Evolutionary conservation across 2,888 invertebrate genomes (phyloP).

Genomic region (Rhamnusium bicolor): DNA sequence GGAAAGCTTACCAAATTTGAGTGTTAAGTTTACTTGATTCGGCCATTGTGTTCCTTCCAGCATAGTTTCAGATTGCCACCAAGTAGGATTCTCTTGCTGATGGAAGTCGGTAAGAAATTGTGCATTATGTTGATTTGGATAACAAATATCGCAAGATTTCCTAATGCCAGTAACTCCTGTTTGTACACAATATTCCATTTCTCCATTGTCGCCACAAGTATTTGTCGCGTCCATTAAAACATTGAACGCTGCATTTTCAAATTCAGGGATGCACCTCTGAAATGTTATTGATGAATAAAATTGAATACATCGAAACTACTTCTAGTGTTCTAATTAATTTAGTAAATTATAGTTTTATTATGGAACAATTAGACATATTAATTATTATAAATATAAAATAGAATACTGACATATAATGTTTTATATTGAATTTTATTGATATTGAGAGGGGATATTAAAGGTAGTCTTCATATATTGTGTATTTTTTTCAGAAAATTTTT

Average conservation of each 20-base stretch:
- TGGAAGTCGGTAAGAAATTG: slow-evolving; percentile 92
- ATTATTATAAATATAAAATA: too few relatives aligned
- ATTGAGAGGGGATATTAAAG: too few relatives aligned
- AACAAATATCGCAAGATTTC: slow-evolving; percentile 89
- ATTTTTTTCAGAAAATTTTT: too few relatives aligned
- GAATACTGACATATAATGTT: too few relatives aligned
- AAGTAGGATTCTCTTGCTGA: slow-evolving; percentile 90
- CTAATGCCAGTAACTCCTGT: slow-evolving; percentile 81
- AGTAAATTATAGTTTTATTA: too few relatives aligned
- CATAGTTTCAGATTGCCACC: slow-evolving; percentile 99
- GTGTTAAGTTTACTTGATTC: slow-evolving; percentile 87
- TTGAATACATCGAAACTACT: too few relatives aligned
- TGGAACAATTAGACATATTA: too few relatives aligned
- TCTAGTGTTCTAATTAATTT: too few relatives aligned
- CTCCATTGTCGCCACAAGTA: slow-evolving; percentile 91
- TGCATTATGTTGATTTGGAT: slow-evolving; percentile 80
- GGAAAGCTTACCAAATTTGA: slow-evolving; percentile 60
- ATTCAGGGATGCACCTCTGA: slow-evolving; percentile 95
- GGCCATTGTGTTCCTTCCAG: slow-evolving; percentile 93
- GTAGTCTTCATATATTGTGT: too few relatives aligned
- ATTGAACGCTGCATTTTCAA: slow-evolving; percentile 96
- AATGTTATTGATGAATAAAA: too few relatives aligned
- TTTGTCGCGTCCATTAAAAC: slow-evolving; percentile 93
- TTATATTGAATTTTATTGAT: too few relatives aligned
- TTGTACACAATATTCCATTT: slow-evolving; percentile 91